Evolutionary conservation across 92 coral and sea anemone genomes (phyloP).

Genomic region (Porites rus): DNA sequence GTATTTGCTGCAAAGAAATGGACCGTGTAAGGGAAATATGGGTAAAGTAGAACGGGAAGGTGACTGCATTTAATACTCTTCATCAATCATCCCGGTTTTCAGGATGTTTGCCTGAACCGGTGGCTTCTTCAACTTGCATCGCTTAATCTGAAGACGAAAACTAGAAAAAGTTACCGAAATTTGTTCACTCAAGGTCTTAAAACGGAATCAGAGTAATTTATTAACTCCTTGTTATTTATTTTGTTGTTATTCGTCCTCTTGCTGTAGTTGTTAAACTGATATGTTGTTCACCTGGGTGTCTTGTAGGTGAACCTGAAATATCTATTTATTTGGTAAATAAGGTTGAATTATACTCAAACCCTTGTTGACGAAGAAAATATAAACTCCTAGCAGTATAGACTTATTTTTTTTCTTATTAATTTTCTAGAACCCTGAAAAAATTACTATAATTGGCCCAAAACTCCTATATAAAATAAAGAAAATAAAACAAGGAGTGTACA

Average conservation of each 20-base stretch:
- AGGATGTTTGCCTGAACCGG: conserved; percentile 5
- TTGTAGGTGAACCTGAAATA: no score
- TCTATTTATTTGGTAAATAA: no score
- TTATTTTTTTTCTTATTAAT: no score
- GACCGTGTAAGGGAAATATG: conserved; percentile 39
- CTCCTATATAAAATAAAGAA: not conserved
- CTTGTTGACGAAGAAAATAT: no score
- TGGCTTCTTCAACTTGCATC: conserved; percentile 9
- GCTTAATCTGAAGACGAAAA: not conserved
- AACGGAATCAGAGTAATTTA: conserved; percentile 17
- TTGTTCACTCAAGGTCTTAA: conserved; percentile 11
- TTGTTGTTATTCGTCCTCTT: no score
- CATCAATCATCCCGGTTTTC: not conserved
- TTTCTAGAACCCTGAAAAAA: not conserved
- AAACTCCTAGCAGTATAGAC: no score
- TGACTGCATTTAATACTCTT: not conserved
- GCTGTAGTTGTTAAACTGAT: no score
- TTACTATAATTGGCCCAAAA: not conserved
- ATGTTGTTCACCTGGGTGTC: no score
- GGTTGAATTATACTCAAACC: no score
- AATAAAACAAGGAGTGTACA: no score
- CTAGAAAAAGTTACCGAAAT: not conserved
- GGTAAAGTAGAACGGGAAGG: not conserved
- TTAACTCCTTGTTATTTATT: not conserved
- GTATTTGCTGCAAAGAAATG: conserved; percentile 50